phyloP scores from a whole-genome alignment of 2,113 vertebrate genomes.

The Apus apus region DNA sequence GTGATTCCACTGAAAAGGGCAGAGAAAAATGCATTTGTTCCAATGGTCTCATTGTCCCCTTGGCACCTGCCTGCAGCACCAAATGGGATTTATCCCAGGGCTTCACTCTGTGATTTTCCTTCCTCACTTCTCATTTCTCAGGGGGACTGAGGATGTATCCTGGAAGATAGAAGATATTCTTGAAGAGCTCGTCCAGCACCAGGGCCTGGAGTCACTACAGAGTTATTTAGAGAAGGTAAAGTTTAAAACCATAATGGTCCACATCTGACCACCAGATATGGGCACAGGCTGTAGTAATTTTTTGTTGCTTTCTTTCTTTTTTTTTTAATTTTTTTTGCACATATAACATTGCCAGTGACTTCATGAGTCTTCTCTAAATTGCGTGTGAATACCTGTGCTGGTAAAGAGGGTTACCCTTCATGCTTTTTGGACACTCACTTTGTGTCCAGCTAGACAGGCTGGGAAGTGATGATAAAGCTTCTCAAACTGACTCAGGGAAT shows the following conservation, averaged over 20 bases:
- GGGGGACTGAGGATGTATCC: constrained; percentile 37
- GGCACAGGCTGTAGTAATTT: not conserved
- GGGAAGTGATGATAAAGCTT: not conserved
- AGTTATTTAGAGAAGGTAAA: constrained; percentile 73
- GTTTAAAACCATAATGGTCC: not conserved
- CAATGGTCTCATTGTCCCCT: accelerated
- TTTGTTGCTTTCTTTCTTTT: not conserved
- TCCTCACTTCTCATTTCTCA: not conserved
- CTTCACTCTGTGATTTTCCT: not conserved
- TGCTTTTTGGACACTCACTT: not conserved
- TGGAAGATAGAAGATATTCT: constrained; percentile 59
- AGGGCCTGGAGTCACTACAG: constrained; percentile 22
- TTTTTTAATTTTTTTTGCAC: not conserved
- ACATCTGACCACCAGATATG: accelerated
- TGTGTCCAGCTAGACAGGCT: not conserved
- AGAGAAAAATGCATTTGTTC: accelerated
- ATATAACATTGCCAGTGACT: not conserved
- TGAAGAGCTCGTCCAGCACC: constrained; percentile 63
- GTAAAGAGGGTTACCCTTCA: not conserved
- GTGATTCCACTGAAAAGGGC: not conserved
- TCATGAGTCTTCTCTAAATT: not conserved
- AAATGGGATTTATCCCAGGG: not conserved
- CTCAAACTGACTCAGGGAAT: not conserved
- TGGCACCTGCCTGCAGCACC: not conserved
- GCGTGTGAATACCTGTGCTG: not conserved